Evolutionary conservation across 2,888 invertebrate species (phyloP).

Genomic region (Halictus ligatus): DNA sequence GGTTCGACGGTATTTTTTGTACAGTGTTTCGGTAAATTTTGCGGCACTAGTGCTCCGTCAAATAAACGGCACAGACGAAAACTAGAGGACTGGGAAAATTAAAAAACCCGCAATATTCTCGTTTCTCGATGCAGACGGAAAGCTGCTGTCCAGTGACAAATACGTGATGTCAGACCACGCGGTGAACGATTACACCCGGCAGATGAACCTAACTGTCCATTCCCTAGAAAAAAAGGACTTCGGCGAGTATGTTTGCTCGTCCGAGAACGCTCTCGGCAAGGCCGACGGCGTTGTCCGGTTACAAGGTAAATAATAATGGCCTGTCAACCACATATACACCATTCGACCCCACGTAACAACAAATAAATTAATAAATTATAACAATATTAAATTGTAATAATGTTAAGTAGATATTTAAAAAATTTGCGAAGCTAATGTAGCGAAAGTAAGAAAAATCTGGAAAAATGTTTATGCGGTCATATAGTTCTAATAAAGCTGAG

Average conservation of each 20-base stretch:
- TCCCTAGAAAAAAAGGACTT: slow-evolving; percentile 89
- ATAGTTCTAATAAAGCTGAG: background rate
- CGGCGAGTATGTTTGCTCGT: slow-evolving; percentile 93
- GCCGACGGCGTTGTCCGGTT: slow-evolving; percentile 92
- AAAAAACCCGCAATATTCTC: slow-evolving; percentile 54
- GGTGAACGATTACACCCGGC: slow-evolving; percentile 91
- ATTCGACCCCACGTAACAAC: background rate
- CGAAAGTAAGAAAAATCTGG: background rate
- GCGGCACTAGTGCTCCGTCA: background rate
- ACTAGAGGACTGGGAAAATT: slow-evolving; percentile 31
- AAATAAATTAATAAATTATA: background rate
- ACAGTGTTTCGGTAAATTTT: background rate
- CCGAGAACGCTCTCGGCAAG: slow-evolving; percentile 93
- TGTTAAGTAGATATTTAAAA: background rate
- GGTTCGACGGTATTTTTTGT: background rate
- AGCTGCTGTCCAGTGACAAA: slow-evolving; percentile 91
- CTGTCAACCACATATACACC: background rate
- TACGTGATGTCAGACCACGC: slow-evolving; percentile 90
- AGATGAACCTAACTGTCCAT: slow-evolving; percentile 93
- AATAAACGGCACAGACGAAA: slow-evolving; percentile 13
- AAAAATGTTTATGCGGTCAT: background rate
- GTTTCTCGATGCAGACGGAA: slow-evolving; percentile 86
- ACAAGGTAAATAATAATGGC: slow-evolving; percentile 87
- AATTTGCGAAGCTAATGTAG: background rate
- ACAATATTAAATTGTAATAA: background rate